Base-by-base conservation (phyloP, 2,888 invertebrate genomes). In the Altica lythri region DNA sequence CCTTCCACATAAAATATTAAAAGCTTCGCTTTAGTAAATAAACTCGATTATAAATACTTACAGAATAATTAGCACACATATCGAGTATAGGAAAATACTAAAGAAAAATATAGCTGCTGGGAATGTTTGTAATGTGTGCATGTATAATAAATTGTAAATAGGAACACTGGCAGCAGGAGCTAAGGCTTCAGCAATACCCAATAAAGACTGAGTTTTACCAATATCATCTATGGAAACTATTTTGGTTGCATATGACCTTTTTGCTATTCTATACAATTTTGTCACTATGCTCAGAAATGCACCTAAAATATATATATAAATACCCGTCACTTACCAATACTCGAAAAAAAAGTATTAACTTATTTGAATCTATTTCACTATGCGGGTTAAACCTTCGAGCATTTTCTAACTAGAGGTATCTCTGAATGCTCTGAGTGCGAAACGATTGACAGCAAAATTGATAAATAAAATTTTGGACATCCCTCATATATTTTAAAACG, bases 101-200 rank as follows among this genome's bases (percentile, higher is more conserved):
- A 83, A 77, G 67, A 82, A 78, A 70, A 82, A 82, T 69, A 83
- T 83, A 0, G 81, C 79, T 14, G 81, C 80, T 1, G 83, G 76
- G 67, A 81, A 79, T 2, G 74, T 74, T 0, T 79, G 70, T 19
- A 82, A 61, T 0, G 82, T 83, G 22, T 69, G 72, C 8, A 79
- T 73, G 66, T 83, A 84, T 57, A 83, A 77, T 46, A 78, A 74
- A 64, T 79, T 82, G 73, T 82, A 83, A 47, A 83, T 72, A 1
- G 82, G 82, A 2, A 80, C 79, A 68, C 81, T 79, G 50, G 81
- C 72, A 46, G 81, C 78, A 2, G 81, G 80, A 2, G 81, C 80
- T 60, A 83, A 60, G 1, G 81, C 80, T 69, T 83, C 83, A 19
- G 80, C 80, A 73, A 84, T 79, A 57, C 81, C 82, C 63, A 83